Evolutionary conservation across 2,797 vertebrate genomes (phyloP), one percentile per base, ranked within the genome.

Genomic region (Notolepis coatsorum): DNA sequence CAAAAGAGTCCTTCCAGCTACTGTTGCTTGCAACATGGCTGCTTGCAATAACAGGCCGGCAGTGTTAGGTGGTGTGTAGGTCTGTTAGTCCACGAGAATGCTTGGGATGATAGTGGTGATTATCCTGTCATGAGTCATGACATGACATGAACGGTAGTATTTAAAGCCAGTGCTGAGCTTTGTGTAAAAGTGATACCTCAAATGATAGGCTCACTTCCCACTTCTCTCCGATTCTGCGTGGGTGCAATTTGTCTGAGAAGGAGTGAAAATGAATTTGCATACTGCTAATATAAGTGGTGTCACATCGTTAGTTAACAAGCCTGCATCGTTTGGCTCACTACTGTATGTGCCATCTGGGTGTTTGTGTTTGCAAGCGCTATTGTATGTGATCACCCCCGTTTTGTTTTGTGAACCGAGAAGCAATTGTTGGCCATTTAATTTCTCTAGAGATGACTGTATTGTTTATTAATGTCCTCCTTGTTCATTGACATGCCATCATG

Each of bases 71-170:
- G 28, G 35, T 47, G 28, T 72, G 7, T 28, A 23, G 46, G 43
- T 53, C 43, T 51, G 50, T 68, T 71, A 25, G 65, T 60, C 31
- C 23, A 13, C n/a, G 23, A 77, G 58, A 72, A 77, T 48, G 50
- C 54, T 47, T 66, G 61, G 58, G 68, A 48, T 54, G 70, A 50
- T 58, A 15, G 59, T 63, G 70, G 59, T 81, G 78, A 81, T 88
- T 84, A 84, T 75, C 65, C 54, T 33, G 59, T 66, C 82, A 71
- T 81, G 82, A 84, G 59, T 66, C 82, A 71, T 81, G 82, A 84
- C 76, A 84, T 66, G 71, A 68, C 79, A 82, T 84, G 80, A 68
- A 71, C 50, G 15, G 54, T 58, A 68, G 74, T 84, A 79, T 83
- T 85, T 87, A 83, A 81, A 84, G 71, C 65, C 52, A 35, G 68